Base-by-base conservation (phyloP, 1,140 invertebrate species). In the Ditylenchus dipsaci region DNA sequence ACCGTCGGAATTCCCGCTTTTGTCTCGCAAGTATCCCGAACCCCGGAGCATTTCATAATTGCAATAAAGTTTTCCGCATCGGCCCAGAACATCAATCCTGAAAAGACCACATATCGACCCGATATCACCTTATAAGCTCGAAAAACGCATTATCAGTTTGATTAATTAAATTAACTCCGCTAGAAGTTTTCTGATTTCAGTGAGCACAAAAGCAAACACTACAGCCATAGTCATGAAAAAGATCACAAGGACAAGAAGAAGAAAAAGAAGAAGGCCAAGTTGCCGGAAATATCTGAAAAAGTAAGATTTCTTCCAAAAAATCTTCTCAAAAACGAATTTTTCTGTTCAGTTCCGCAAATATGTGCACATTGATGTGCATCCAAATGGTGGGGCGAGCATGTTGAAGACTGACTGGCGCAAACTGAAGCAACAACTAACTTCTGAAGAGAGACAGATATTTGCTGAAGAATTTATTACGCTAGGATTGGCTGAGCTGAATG, bases 391-490 rank as follows among this genome's bases (percentile, higher is more conserved):
- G 29, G 94, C 92, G 1, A 88, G 89, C 43, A 89, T 95, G 9
- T 88, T 97, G 42, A 91, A 93, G 85, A 87, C 93, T 82, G 93
- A 94, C 84, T 92, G 95, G 89, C 93, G 77, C 91, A 97, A 85
- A 89, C 97, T 47, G 19, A 58, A 58, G 15, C 88, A 90, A 77
- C 86, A 88, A 78, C 85, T 97, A 68, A 53, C 23, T 86, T 86
- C 53, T 83, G 86, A 88, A 57, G 89, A 96, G 82, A 88, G 90
- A 79, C 87, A 90, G 15, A 88, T 91, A 74, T 88, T 97, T 72
- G 90, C 91, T 0, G 87, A 90, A 66, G 92, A 97, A 83, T 98
- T 91, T 85, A 88, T 93, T 65, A 89, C 90, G 84, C 89, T 91
- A 83, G 80, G 74, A 68, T 67, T 75, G 38, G 82, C 86, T 72